phyloP scores from a whole-genome alignment of 1,140 invertebrate genomes.

The Drosophila leontia region DNA sequence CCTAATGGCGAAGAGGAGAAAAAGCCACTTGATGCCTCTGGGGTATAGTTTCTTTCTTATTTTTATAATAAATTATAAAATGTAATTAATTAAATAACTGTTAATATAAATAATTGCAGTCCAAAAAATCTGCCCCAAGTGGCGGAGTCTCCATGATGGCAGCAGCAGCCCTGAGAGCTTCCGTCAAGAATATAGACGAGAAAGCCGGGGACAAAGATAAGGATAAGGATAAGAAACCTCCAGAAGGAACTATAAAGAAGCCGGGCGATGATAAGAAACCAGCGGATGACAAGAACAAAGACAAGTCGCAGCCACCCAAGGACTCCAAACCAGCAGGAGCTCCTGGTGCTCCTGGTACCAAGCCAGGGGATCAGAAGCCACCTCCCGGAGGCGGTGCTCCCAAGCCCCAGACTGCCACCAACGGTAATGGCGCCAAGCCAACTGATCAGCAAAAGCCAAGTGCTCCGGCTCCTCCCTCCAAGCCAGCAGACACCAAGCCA shows the following conservation, averaged over 20 bases:
- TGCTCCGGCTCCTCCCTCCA: slow-evolving; percentile 76
- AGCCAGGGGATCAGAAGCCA: slow-evolving; percentile 59
- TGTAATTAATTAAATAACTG: too few species aligned
- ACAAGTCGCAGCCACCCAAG: slow-evolving; percentile 25
- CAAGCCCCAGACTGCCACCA: slow-evolving; percentile 50
- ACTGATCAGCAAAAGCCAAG: slow-evolving; percentile 57
- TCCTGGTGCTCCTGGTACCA: slow-evolving; percentile 11
- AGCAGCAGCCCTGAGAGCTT: slow-evolving; percentile 60
- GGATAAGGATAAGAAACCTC: slow-evolving; percentile 45
- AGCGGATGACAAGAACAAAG: slow-evolving; percentile 27
- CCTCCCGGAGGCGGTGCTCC: slow-evolving; percentile 28
- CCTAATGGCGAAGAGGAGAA: slow-evolving; percentile 33
- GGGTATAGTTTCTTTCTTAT: slow-evolving; percentile 22
- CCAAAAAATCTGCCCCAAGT: slow-evolving; percentile 34
- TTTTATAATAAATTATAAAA: neutral
- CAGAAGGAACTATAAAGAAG: slow-evolving; percentile 42
- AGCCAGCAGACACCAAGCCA: slow-evolving; percentile 71
- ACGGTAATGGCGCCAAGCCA: slow-evolving; percentile 36
- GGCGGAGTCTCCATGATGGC: slow-evolving; percentile 52
- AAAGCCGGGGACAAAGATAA: slow-evolving; percentile 19
- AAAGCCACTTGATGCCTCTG: slow-evolving; percentile 45
- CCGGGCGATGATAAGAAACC: slow-evolving; percentile 48
- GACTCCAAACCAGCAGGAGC: slow-evolving; percentile 34
- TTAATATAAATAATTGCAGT: slow-evolving; percentile 25
- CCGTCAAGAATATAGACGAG: slow-evolving; percentile 71